A percentile compares a stretch with the other conserved stretches of the same genome.
Conservation (phyloP, 2,797 vertebrate species). For the Cercopithecus mitis region DNA sequence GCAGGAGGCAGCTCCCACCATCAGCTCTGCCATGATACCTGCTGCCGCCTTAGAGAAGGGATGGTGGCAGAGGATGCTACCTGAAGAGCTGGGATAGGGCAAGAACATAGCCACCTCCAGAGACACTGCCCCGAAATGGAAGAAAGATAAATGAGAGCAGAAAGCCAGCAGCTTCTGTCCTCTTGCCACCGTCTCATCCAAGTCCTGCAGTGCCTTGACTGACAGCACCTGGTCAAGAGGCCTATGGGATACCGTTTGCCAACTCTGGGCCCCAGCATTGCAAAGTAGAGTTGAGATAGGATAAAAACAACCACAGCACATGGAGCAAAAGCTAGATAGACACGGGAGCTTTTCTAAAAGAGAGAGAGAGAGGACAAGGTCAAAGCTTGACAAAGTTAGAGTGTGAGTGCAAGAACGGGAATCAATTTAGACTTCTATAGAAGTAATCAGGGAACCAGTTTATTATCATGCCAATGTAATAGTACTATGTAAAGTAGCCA, state of each 20-base stretch:
- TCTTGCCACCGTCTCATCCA: not conserved
- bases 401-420: not conserved
- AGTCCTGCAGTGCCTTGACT: not conserved
- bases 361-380: not conserved
- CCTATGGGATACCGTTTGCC: accelerated
- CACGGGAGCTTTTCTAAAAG: not conserved
- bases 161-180: not conserved
- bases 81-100: not conserved
- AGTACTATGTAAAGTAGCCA: not conserved
- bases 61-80: not conserved
- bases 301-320: not conserved
- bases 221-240: not conserved
- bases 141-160: not conserved
- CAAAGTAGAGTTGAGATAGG: not conserved
- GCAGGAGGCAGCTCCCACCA: not conserved
- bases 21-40: not conserved
- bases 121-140: not conserved
- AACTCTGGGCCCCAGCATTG: not conserved
- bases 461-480: not conserved
- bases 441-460: not conserved
- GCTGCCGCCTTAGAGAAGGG: not conserved
- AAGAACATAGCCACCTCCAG: not conserved
- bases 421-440: not conserved
- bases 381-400: not conserved
- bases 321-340: not conserved